Evolutionary conservation across 2,888 invertebrate species (phyloP).

Genomic region (Chalcosyrphus nemorum): DNA sequence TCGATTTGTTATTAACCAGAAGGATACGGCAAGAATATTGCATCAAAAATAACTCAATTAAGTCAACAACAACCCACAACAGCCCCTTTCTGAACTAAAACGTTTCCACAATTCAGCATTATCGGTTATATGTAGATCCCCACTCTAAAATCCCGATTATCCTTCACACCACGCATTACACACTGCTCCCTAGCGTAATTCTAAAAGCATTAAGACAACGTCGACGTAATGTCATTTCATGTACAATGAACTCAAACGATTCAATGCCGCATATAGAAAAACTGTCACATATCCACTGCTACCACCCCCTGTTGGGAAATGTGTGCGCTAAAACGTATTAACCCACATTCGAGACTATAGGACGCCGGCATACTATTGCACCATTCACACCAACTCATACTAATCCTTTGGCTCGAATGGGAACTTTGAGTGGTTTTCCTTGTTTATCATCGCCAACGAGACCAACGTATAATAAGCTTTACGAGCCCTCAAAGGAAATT

Average conservation of each 20-base stretch:
- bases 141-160: constrained; percentile 9
- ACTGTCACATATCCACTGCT: neutral
- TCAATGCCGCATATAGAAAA: constrained; percentile 52
- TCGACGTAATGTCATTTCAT: constrained; percentile 1
- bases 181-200: neutral
- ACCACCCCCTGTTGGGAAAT: constrained; percentile 8
- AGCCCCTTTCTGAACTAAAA: neutral
- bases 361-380: constrained; percentile 38
- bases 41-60: neutral
- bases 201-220: constrained; percentile 22
- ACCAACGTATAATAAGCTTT: constrained; percentile 36
- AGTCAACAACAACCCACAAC: neutral
- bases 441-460: constrained; percentile 22
- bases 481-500: constrained; percentile 27
- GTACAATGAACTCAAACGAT: constrained; percentile 55
- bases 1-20: too few species aligned
- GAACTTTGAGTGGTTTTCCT: constrained; percentile 52
- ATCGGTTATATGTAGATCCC: neutral
- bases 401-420: constrained; percentile 50
- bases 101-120: neutral
- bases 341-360: constrained; percentile 56
- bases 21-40: too few species aligned
- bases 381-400: constrained; percentile 25
- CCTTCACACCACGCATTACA: neutral
- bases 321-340: constrained; percentile 50